Percentiles rank a stretch among this genome's conserved stretches.
Evolutionary conservation across 2,888 invertebrate species (phyloP).

Genomic region (Ophioninae sp.): DNA sequence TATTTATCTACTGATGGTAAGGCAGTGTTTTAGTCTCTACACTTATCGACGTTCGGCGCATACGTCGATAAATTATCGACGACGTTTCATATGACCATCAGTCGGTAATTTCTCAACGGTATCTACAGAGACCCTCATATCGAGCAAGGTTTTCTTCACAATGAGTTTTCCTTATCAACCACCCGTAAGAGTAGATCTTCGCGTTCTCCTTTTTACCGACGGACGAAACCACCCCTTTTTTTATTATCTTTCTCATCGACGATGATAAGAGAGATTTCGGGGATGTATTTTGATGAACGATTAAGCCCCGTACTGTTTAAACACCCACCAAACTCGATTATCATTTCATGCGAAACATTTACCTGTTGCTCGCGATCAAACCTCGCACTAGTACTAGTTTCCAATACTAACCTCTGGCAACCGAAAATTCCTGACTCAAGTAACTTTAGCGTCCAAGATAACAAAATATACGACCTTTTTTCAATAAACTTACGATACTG

Average conservation of each 20-base stretch:
- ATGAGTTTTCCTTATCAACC: conserved; percentile 7
- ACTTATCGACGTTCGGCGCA: not conserved
- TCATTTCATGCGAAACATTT: not conserved
- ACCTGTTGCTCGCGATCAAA: not conserved
- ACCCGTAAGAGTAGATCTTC: not conserved
- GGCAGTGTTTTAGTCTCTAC: not conserved
- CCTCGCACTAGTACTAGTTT: not conserved
- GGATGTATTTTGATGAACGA: not conserved
- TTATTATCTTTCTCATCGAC: not conserved
- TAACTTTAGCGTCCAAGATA: not conserved
- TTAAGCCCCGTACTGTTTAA: conserved; percentile 13
- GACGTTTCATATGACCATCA: not conserved
- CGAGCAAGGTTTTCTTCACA: not conserved
- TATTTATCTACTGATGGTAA: not conserved
- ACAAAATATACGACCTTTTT: not conserved
- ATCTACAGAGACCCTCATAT: not conserved
- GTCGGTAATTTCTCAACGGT: not conserved
- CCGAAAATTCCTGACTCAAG: too few relatives aligned
- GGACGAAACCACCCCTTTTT: not conserved
- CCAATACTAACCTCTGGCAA: not conserved
- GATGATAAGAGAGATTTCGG: not conserved
- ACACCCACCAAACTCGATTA: conserved; percentile 21
- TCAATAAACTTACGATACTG: not conserved
- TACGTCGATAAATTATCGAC: not conserved
- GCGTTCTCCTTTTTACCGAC: not conserved